Evolutionary conservation across 2,797 vertebrate genomes (phyloP).

Genomic region (Huso huso): DNA sequence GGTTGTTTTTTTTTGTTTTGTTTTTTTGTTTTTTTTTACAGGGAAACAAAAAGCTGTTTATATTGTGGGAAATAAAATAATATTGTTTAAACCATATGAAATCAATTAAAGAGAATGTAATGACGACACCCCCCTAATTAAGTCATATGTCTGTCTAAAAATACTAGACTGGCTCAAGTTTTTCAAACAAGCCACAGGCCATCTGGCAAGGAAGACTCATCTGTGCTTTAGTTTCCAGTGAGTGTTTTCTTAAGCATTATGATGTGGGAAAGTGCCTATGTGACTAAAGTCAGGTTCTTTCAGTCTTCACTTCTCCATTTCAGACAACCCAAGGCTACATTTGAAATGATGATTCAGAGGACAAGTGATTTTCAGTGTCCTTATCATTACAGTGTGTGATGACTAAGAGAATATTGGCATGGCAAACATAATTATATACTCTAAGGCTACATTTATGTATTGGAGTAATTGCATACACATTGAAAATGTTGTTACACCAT

Average conservation of each 20-base stretch:
- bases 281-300: constrained; percentile 44
- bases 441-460: background rate
- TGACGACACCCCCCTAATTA: background rate
- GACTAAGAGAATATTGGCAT: too few species aligned
- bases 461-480: background rate
- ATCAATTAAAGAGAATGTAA: background rate
- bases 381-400: background rate
- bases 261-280: constrained; percentile 36
- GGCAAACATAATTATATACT: background rate
- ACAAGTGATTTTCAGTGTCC: background rate
- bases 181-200: background rate
- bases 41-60: too few species aligned
- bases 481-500: background rate
- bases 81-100: background rate
- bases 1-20: too few species aligned
- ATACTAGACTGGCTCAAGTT: background rate
- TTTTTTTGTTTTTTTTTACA: too few species aligned
- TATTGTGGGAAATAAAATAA: too few species aligned
- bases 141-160: background rate
- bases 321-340: background rate
- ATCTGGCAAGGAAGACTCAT: background rate
- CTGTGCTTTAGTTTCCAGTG: constrained; percentile 8
- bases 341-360: background rate
- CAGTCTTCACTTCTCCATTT: background rate
- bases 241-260: constrained; percentile 23